These are phyloP conservation scores for Stenolophus ochropezus DNA, from an alignment of 2,888 invertebrate species.

Conservation along the genomic window DNA sequence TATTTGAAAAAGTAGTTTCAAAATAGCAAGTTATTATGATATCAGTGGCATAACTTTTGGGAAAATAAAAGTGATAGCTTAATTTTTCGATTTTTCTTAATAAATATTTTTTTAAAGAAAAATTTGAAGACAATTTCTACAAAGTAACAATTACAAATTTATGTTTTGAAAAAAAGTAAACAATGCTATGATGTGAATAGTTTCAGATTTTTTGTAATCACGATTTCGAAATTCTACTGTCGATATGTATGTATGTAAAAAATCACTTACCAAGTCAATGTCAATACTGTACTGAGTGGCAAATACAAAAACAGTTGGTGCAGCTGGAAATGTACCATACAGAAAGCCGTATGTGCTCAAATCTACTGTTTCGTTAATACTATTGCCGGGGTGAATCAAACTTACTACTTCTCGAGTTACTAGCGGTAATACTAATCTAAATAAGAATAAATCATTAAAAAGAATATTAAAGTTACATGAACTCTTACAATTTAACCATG, in stretches of 20 bases:
- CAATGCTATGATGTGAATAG: too few species aligned
- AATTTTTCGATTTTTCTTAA: too few species aligned
- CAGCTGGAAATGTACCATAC: slow-evolving; percentile 96
- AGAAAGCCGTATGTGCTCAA: slow-evolving; percentile 95
- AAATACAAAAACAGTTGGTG: slow-evolving; percentile 97
- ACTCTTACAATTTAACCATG: slow-evolving; percentile 87
- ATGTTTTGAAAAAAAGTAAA: too few species aligned
- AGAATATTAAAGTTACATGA: background rate
- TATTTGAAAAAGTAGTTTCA: too few species aligned
- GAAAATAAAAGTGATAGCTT: too few species aligned
- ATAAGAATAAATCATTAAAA: slow-evolving; percentile 65
- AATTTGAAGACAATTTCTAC: too few species aligned
- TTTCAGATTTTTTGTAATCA: too few species aligned
- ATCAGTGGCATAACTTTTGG: too few species aligned
- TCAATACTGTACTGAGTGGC: slow-evolving; percentile 91
- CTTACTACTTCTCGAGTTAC: slow-evolving; percentile 91
- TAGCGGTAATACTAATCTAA: slow-evolving; percentile 86
- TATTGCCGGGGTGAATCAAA: slow-evolving; percentile 81
- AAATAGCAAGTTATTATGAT: too few species aligned
- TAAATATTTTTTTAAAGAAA: too few species aligned
- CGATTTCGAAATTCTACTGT: too few species aligned
- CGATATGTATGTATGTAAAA: slow-evolving; percentile 9
- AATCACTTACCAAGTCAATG: slow-evolving; percentile 84
- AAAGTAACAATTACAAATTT: too few species aligned
- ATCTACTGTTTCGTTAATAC: slow-evolving; percentile 85